Evolutionary conservation across 2,888 invertebrate genomes (phyloP).

Genomic region (Agrotis exclamationis): DNA sequence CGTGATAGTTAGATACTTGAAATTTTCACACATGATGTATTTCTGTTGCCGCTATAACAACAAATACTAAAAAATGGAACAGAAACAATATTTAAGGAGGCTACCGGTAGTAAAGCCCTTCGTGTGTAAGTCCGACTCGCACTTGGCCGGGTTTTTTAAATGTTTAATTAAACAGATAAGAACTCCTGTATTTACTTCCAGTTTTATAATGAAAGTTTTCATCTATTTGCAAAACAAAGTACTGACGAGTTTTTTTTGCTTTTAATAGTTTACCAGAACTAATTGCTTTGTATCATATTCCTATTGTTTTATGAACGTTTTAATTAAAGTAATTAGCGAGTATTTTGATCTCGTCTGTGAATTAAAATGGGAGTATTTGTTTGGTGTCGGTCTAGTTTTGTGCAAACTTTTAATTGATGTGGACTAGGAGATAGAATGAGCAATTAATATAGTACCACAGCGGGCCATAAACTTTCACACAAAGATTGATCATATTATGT

Average conservation of each 20-base stretch:
- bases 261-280: conserved; percentile 17
- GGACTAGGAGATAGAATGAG: background rate
- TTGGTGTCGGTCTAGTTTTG: conserved; percentile 12
- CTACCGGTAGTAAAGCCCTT: too few relatives aligned
- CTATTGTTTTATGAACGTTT: conserved; percentile 36
- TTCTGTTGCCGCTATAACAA: too few relatives aligned
- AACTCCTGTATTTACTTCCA: conserved; percentile 31
- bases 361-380: conserved; percentile 30
- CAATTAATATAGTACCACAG: background rate
- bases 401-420: background rate
- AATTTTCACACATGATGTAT: too few relatives aligned
- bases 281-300: conserved; percentile 31
- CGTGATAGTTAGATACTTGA: too few relatives aligned
- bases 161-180: conserved; percentile 58
- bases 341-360: conserved; percentile 23
- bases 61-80: too few relatives aligned
- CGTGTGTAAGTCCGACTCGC: too few relatives aligned
- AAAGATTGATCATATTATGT: background rate
- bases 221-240: background rate
- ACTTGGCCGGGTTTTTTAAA: conserved; percentile 7
- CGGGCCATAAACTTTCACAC: background rate
- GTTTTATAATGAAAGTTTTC: conserved; percentile 39
- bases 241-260: conserved; percentile 13
- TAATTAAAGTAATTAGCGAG: conserved; percentile 23
- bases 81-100: too few relatives aligned